These are phyloP conservation scores for Fistularia commersonii DNA, from an alignment of 2,797 vertebrate species.

Conservation along the genomic window DNA sequence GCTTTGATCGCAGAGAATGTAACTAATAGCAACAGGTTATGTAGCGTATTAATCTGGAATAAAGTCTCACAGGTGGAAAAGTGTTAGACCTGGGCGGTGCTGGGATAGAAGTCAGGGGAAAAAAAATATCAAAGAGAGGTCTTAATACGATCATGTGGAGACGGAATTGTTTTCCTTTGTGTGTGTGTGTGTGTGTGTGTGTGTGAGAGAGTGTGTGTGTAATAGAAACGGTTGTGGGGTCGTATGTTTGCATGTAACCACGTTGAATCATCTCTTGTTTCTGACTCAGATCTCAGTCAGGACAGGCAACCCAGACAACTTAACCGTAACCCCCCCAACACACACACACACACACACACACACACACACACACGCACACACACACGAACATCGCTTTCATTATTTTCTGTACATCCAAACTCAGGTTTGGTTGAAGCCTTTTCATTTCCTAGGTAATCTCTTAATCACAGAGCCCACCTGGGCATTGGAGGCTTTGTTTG, in stretches of 20 bases:
- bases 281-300: constrained; percentile 46
- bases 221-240: constrained; percentile 16
- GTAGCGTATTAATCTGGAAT: constrained; percentile 13
- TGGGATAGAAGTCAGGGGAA: constrained; percentile 15
- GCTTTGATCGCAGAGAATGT: constrained; percentile 47
- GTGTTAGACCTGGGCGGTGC: constrained; percentile 16
- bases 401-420: constrained; percentile 25
- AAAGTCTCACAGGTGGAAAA: constrained; percentile 33
- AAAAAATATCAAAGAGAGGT: constrained; percentile 20
- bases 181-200: constrained; percentile 6
- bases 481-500: constrained; percentile 48
- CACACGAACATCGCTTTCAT: constrained; percentile 7
- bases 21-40: constrained; percentile 31
- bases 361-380: not conserved
- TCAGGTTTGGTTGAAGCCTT: constrained; percentile 32
- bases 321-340: constrained; percentile 17
- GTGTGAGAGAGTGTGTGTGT: constrained; percentile 8
- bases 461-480: constrained; percentile 67
- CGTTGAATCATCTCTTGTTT: constrained; percentile 57
- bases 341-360: constrained; percentile 9
- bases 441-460: constrained; percentile 72
- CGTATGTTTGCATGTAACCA: constrained; percentile 37
- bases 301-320: constrained; percentile 42
- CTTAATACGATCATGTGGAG: constrained; percentile 14
- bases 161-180: constrained; percentile 9